A percentile compares a stretch with the other conserved stretches of the same genome.
These are phyloP conservation scores for Thumatha senex DNA, from an alignment of 2,888 invertebrate species.

Conservation along the genomic window DNA sequence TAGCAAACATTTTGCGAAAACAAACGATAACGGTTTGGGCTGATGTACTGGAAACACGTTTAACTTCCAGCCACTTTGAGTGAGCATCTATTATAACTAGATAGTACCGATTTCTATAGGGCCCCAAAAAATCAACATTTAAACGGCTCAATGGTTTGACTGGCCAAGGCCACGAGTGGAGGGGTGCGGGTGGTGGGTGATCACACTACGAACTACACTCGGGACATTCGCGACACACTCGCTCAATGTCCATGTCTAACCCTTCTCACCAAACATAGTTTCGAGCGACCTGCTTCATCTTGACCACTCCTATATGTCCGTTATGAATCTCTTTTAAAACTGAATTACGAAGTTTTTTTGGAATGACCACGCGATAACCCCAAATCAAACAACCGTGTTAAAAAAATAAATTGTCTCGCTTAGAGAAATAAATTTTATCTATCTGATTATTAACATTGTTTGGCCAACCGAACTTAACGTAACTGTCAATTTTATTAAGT, in stretches of 20 bases:
- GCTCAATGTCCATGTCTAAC: constrained; percentile 18
- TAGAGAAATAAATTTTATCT: not conserved
- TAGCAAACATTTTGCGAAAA: too few species aligned
- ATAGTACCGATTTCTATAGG: too few species aligned
- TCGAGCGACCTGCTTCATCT: constrained; percentile 29
- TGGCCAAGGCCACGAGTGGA: too few species aligned
- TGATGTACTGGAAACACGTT: too few species aligned
- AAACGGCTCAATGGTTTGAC: too few species aligned
- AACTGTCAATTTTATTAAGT: not conserved
- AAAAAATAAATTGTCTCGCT: not conserved
- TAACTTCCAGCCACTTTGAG: too few species aligned
- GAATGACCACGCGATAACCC: constrained; percentile 14
- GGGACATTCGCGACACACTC: constrained; percentile 1
- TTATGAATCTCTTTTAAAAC: constrained; percentile 24
- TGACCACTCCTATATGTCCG: constrained; percentile 25
- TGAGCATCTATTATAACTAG: too few species aligned
- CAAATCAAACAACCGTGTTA: not conserved
- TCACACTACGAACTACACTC: not conserved
- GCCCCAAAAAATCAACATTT: too few species aligned
- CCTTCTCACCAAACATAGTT: constrained; percentile 30
- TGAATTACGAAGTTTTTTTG: constrained; percentile 8
- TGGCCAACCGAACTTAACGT: constrained; percentile 1
- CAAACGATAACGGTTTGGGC: too few species aligned
- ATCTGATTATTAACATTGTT: too few species aligned
- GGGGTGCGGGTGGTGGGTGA: constrained; percentile 8